Evolutionary conservation across 2,888 invertebrate species (phyloP), one percentile per base, ranked within the genome.

Genomic region (Apamea sordens): DNA sequence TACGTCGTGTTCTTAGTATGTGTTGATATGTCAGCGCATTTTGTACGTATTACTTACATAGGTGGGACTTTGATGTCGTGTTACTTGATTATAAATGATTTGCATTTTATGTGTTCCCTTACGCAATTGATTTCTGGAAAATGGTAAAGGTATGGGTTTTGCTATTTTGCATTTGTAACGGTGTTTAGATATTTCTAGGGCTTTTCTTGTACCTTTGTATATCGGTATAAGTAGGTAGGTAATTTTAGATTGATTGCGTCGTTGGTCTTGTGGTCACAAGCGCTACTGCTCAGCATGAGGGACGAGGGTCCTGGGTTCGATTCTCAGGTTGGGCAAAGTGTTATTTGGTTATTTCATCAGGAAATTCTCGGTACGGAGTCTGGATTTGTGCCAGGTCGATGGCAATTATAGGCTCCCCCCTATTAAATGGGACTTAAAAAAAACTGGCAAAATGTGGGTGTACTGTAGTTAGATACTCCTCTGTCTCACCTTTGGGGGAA

Each of bases 1-100:
- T 79, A 82, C 77, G 69, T 44, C 11, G 77, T 59, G 63, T 89
- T 84, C 88, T 77, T 7, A 67, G 89, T 75, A 89, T n/a, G 64
- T 28, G 77, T 78, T 70, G 82, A 59, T 79, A 79, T 76, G 85
- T 83, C 77, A 74, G 64, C 82, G 47, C 61, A 83, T 83, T 75
- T 65, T 83, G 56, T 67, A 50, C 21, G 74, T 77, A 77, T 76
- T 77, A 84, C 74, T 76, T 67, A n/a, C n/a, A n/a, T n/a, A 76
- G 67, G 36, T 59, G 44, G 47, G 18, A 63, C 47, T 71, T 85
- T 79, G 76, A 80, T 77, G 89, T 79, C 82, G 68, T 67, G 63
- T 85, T 64, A 69, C 15, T 85, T 67, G 80, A 36, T 84, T 67
- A 61, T 72, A n/a, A n/a, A 79, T 71, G n/a, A 71, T 83, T 88